These are phyloP conservation scores for Fregata magnificens DNA, from an alignment of 2,113 vertebrate species.

Conservation along the genomic window DNA sequence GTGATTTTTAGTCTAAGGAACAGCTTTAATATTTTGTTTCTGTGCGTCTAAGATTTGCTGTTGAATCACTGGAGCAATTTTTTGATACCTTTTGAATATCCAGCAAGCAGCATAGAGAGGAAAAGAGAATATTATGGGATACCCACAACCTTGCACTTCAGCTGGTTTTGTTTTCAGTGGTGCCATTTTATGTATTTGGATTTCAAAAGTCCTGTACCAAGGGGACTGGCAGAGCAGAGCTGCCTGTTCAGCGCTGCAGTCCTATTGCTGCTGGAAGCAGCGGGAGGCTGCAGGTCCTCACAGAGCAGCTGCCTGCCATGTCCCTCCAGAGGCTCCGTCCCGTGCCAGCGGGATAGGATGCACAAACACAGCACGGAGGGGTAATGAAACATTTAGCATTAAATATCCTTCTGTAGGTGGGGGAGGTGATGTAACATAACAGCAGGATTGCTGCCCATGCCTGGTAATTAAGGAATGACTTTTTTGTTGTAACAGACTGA, in stretches of 20 bases:
- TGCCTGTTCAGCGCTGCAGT: background rate
- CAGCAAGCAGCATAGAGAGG: background rate
- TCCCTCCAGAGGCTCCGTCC: background rate
- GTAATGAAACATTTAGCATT: background rate
- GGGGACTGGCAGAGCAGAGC: background rate
- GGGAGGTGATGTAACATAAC: background rate
- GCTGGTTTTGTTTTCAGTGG: background rate
- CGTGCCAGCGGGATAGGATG: background rate
- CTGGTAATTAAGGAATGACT: background rate
- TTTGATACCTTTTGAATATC: background rate
- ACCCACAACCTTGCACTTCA: background rate
- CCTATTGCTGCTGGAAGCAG: background rate
- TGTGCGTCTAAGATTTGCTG: background rate
- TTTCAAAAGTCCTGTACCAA: background rate
- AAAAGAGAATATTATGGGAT: background rate
- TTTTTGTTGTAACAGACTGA: background rate
- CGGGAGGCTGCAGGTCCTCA: background rate
- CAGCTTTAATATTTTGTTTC: background rate
- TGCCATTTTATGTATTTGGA: background rate
- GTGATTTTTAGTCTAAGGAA: background rate
- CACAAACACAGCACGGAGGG: background rate
- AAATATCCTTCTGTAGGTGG: background rate
- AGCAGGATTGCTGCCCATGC: background rate
- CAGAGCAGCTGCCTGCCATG: background rate
- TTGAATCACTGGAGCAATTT: background rate